phyloP scores from a whole-genome alignment of 2,888 invertebrate species.

The Phalangium opilio region DNA sequence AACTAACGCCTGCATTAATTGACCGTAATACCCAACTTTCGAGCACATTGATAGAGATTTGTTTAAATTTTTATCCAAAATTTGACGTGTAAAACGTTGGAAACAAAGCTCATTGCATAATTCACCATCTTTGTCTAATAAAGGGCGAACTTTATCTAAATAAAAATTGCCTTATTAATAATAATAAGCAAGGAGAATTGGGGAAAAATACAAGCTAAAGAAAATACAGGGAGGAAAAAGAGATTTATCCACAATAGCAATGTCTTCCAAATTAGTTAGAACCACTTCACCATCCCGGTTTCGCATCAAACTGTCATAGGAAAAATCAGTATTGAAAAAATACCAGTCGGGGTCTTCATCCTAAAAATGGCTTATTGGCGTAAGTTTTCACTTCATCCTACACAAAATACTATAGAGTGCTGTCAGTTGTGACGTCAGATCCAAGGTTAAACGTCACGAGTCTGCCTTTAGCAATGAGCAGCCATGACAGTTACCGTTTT shows the following conservation, averaged over 20 bases:
- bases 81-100: constrained; percentile 13
- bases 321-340: constrained; percentile 18
- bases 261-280: constrained; percentile 17
- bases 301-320: constrained; percentile 17
- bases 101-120: constrained; percentile 19
- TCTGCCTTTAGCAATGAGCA: too few species aligned
- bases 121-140: too few species aligned
- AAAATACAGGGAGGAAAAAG: constrained; percentile 9
- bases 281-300: constrained; percentile 19
- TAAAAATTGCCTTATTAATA: not conserved
- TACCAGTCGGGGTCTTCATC: constrained; percentile 21
- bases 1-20: constrained; percentile 19
- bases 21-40: constrained; percentile 14
- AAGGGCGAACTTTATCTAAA: not conserved
- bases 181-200: not conserved
- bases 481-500: too few species aligned
- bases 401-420: too few species aligned
- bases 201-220: not conserved
- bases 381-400: too few species aligned
- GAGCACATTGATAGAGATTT: constrained; percentile 5
- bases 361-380: constrained; percentile 4
- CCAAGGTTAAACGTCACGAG: too few species aligned
- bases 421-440: too few species aligned
- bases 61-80: constrained; percentile 5
- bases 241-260: constrained; percentile 18